Base-by-base conservation (phyloP, 1,140 invertebrate species). In the Leptinotarsa lineolata region DNA sequence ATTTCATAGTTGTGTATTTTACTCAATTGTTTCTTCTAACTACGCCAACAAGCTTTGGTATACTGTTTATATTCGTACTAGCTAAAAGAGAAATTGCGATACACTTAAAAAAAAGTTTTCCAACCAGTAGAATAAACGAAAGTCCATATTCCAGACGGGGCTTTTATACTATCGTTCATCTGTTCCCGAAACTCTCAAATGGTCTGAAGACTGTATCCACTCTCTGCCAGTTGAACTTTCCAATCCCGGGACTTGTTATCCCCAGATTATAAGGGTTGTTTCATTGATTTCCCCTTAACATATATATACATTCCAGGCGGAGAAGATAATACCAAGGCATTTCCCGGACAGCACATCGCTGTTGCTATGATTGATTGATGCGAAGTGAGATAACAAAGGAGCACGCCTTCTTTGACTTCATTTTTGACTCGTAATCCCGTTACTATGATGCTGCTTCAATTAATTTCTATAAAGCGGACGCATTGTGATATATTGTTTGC, bases 211-310 rank as follows among this genome's bases (percentile, higher is more conserved):
- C n/a, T 68, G 16, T 68, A 68, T 68, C 30, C 46, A 20, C 44
- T 22, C 61, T 64, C 13, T n/a, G 24, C 16, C 30, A 30, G 18
- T 44, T 65, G 24, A 71, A 64, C 39, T 71, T 71, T 64, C 70
- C 39, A 65, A 30, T 64, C 30, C 45, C 24, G 20, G 61, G 72
- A 24, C 71, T 75, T 75, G 74, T 75, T 75, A 75, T 75, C 74
- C 70, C 54, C 39, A 66, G 74, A 75, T 75, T 75, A 75, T 75
- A 75, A 63, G 74, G 70, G 74, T 72, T 59, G 71, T 72, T 72
- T 75, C 74, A 75, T 75, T 75, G 74, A 75, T 75, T 75, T 72
- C 67, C 66, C 63, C 72, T 75, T 75, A 74, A 74, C 64, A 71
- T 74, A 74, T 67, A n/a, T 46, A 54, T 67, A 4, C 16, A 24